Base-by-base conservation (phyloP, 2,797 vertebrate genomes). In the Ctenopoma kingsleyae region DNA sequence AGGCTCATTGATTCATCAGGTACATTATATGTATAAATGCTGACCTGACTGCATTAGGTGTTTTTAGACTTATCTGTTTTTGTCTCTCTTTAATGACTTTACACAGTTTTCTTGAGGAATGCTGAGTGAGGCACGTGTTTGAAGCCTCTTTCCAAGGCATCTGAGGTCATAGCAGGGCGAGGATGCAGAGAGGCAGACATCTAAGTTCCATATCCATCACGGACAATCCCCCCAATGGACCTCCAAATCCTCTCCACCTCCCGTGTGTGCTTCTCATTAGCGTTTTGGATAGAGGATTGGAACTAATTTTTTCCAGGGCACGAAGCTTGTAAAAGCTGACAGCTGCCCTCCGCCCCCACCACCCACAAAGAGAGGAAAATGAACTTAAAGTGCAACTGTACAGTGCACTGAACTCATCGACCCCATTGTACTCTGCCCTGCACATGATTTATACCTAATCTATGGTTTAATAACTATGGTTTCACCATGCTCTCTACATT, bases 231-330 rank as follows among this genome's bases (percentile, higher is more conserved):
- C 17, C n/a, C 19, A 27, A 32, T 19, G 3, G 19, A 82, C 76
- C 70, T 54, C 61, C 58, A 63, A 35, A 46, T 48, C 67, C 23
- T 71, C 67, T 38, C 61, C 38, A 19, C 54, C 49, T 50, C 69
- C 62, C 17, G 30, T 74, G 78, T 86, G 77, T 86, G 80, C 70
- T 85, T 90, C 85, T 88, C 82, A 85, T 90, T 86, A 90, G 75
- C 1, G 46, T 66, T 75, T 82, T 83, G 60, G 76, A 76, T 54
- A 17, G 64, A 50, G 61, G 46, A 80, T 80, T 78, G 85, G 83
- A 90, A 83, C 82, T 62, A 41, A 68, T 81, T 87, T 85, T 80
- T 89, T 82, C 81, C 88, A 84, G 84, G 58, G 82, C 68, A 80
- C n/a, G 4, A 58, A 61, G 74, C 67, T 89, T 19, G 46, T 83